A percentile compares a stretch with the other conserved stretches of the same genome.
Conservation (phyloP, 2,113 vertebrate genomes). For the Scomber japonicus region DNA sequence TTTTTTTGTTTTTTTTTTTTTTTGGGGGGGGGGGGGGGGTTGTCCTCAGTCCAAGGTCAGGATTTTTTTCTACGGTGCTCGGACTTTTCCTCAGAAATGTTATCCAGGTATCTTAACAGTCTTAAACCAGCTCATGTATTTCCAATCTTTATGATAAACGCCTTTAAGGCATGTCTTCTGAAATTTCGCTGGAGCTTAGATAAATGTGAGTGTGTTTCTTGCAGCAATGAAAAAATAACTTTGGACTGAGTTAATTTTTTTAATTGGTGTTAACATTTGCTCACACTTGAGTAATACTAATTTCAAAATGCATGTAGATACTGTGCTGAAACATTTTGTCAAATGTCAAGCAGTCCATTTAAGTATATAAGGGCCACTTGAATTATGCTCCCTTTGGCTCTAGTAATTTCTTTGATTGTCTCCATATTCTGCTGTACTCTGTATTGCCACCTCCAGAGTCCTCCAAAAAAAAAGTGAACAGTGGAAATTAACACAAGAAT, state of each 20-base stretch:
- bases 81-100: background rate
- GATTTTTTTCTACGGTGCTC: background rate
- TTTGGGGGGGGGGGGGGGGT: too few species aligned
- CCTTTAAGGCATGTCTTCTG: slow-evolving; percentile 41
- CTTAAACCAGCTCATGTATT: slow-evolving; percentile 38
- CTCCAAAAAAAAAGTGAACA: slow-evolving; percentile 8
- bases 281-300: background rate
- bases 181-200: slow-evolving; percentile 65
- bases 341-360: slow-evolving; percentile 39
- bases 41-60: background rate
- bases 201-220: slow-evolving; percentile 40
- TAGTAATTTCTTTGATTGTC: slow-evolving; percentile 34
- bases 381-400: slow-evolving; percentile 56
- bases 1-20: too few species aligned
- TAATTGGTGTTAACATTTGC: slow-evolving; percentile 10
- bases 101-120: slow-evolving; percentile 9
- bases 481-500: background rate
- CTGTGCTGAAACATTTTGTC: slow-evolving; percentile 29
- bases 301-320: slow-evolving; percentile 34
- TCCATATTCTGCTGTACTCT: slow-evolving; percentile 37
- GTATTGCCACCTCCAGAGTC: slow-evolving; percentile 15
- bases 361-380: slow-evolving; percentile 56
- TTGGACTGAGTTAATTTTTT: slow-evolving; percentile 11
- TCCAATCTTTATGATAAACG: slow-evolving; percentile 67
- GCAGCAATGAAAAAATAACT: slow-evolving; percentile 22